Percentiles rank a stretch among this genome's conserved stretches.
Conservation (phyloP, 2,797 vertebrate genomes). For the Podarcis lilfordi region DNA sequence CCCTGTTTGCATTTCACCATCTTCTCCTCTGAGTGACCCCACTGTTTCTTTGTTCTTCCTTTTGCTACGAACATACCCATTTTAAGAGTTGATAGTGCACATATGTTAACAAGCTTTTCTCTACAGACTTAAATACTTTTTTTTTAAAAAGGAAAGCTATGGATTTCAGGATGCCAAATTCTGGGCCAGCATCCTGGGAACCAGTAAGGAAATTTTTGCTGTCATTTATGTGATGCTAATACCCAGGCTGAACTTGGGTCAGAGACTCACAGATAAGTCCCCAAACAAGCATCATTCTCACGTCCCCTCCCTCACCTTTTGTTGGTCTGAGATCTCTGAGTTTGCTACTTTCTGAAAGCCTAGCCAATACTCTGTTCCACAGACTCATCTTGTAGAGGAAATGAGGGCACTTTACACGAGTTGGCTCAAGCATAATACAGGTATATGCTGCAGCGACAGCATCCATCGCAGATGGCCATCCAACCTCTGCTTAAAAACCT, state of each 20-base stretch:
- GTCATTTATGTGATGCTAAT: neutral
- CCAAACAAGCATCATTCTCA: neutral
- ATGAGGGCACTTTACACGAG: neutral
- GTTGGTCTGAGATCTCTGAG: neutral
- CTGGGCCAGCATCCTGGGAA: constrained; percentile 2
- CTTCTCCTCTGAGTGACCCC: too few species aligned
- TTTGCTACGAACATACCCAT: too few species aligned
- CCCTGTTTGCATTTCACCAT: too few species aligned
- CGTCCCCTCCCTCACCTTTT: too few species aligned
- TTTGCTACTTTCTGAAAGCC: neutral
- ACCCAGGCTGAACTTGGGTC: neutral
- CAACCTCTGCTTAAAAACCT: too few species aligned
- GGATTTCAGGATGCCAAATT: neutral
- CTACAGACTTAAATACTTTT: neutral
- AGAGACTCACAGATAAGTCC: neutral
- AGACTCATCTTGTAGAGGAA: neutral
- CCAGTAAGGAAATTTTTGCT: neutral
- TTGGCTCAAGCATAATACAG: neutral
- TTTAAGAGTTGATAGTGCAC: neutral
- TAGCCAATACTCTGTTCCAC: neutral
- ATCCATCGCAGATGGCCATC: too few species aligned
- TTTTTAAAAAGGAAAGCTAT: neutral
- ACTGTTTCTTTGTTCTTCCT: too few species aligned
- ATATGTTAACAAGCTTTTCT: neutral
- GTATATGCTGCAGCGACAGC: neutral